These are phyloP conservation scores for Drosophila ambigua DNA, from an alignment of 1,140 invertebrate genomes.

Conservation along the genomic window DNA sequence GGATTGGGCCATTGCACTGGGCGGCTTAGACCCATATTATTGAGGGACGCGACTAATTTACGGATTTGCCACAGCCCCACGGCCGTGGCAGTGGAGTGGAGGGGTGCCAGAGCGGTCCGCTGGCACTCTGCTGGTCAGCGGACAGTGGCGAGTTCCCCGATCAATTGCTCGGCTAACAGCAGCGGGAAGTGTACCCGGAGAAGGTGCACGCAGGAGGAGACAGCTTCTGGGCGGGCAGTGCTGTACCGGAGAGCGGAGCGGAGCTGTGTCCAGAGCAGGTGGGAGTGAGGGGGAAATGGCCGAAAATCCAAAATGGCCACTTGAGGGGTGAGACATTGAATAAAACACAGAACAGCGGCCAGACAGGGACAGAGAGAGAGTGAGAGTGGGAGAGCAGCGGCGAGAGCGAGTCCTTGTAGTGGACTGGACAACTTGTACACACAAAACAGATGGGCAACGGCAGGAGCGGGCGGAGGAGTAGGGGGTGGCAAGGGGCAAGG, in stretches of 20 bases:
- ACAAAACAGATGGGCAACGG: slow-evolving; percentile 10
- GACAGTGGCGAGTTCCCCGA: too few species aligned
- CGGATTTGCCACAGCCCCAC: slow-evolving; percentile 34
- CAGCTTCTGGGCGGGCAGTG: not conserved
- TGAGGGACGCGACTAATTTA: slow-evolving; percentile 53
- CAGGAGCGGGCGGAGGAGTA: not conserved
- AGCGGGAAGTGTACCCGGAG: too few species aligned
- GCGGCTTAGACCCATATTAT: slow-evolving; percentile 62
- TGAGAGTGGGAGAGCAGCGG: not conserved
- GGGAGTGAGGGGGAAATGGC: slow-evolving; percentile 27
- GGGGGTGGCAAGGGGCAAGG: not conserved
- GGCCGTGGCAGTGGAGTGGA: not conserved
- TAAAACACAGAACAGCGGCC: not conserved
- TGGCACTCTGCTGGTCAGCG: too few species aligned
- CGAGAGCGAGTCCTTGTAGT: slow-evolving; percentile 34
- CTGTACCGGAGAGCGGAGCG: not conserved
- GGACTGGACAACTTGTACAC: slow-evolving; percentile 35
- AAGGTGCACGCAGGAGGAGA: not conserved
- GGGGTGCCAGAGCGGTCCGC: not conserved
- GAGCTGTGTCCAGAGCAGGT: slow-evolving; percentile 20
- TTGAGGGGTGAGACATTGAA: slow-evolving; percentile 47
- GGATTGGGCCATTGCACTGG: slow-evolving; percentile 13
- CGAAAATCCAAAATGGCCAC: slow-evolving; percentile 69
- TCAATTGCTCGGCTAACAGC: too few species aligned
- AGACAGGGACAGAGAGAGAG: not conserved